Conservation (phyloP, 2,888 invertebrate genomes). For the Phalangium opilio region DNA sequence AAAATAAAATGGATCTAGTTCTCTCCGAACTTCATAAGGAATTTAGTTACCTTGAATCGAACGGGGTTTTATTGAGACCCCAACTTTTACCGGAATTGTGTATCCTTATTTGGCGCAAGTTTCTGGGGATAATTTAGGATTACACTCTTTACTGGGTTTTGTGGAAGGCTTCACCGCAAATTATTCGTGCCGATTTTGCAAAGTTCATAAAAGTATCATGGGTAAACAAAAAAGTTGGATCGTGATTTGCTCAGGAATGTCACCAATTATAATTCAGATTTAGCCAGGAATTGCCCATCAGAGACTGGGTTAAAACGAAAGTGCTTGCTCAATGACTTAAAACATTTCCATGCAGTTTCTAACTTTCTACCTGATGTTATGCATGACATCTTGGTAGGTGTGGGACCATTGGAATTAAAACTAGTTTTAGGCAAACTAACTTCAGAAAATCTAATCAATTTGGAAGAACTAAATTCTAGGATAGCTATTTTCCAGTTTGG, state of each 20-base stretch:
- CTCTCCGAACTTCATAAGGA: not conserved
- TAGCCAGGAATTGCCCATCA: not conserved
- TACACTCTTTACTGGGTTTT: not conserved
- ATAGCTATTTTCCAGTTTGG: not conserved
- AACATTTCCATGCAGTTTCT: not conserved
- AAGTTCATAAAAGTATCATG: not conserved
- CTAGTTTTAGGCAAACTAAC: slow-evolving; percentile 1
- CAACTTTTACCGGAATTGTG: not conserved
- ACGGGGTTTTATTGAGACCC: not conserved
- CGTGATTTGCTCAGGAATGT: too few relatives aligned
- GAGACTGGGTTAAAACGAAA: not conserved
- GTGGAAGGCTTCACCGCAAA: not conserved
- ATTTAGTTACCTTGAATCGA: not conserved
- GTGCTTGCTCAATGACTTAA: not conserved
- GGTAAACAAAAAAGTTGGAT: too few relatives aligned
- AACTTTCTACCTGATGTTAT: slow-evolving; percentile 4
- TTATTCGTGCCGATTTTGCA: not conserved
- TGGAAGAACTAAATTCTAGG: not conserved
- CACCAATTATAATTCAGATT: too few relatives aligned
- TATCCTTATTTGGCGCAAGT: not conserved
- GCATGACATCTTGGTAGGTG: slow-evolving; percentile 6
- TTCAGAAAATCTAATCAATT: not conserved
- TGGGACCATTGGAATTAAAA: slow-evolving; percentile 2
- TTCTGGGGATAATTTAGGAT: not conserved
- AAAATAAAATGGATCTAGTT: not conserved